A percentile compares a stretch with the other conserved stretches of the same genome.
Conservation (phyloP, 2,797 vertebrate genomes). For the Typhlichthys subterraneus region DNA sequence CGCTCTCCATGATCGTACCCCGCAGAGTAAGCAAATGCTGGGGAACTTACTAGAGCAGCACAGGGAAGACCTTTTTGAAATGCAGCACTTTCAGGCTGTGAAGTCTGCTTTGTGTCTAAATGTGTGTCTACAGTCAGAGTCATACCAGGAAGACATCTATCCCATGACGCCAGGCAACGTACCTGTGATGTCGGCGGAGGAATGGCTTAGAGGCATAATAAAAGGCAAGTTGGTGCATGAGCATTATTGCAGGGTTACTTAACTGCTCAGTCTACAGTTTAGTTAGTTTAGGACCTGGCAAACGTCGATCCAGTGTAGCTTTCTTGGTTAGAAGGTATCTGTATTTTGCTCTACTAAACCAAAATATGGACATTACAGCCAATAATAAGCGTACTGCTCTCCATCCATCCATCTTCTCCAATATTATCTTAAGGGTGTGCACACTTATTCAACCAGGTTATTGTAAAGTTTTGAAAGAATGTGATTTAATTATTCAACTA, state of each 20-base stretch:
- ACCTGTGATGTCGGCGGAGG: conserved; percentile 82
- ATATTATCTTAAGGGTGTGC: no score
- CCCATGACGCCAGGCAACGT: conserved; percentile 84
- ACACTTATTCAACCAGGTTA: no score
- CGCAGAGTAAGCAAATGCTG: conserved; percentile 77
- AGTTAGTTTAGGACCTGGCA: no score
- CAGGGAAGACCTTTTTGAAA: background rate
- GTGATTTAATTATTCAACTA: no score
- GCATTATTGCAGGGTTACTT: background rate
- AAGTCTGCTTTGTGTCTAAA: conserved; percentile 8
- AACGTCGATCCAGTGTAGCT: no score
- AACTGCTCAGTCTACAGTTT: no score
- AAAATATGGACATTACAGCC: no score
- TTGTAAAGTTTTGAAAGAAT: no score
- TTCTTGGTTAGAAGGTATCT: no score
- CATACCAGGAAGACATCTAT: conserved; percentile 93
- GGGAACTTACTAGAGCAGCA: background rate
- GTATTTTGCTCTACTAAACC: no score
- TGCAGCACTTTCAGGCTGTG: background rate
- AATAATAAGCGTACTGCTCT: no score
- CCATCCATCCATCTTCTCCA: no score
- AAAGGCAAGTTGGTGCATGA: conserved; percentile 78
- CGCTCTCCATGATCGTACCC: conserved; percentile 92
- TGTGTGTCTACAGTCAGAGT: conserved; percentile 83
- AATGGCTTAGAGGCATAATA: conserved; percentile 86